These are phyloP conservation scores for Cydia strobilella DNA, from an alignment of 1,140 invertebrate genomes.

Conservation along the genomic window DNA sequence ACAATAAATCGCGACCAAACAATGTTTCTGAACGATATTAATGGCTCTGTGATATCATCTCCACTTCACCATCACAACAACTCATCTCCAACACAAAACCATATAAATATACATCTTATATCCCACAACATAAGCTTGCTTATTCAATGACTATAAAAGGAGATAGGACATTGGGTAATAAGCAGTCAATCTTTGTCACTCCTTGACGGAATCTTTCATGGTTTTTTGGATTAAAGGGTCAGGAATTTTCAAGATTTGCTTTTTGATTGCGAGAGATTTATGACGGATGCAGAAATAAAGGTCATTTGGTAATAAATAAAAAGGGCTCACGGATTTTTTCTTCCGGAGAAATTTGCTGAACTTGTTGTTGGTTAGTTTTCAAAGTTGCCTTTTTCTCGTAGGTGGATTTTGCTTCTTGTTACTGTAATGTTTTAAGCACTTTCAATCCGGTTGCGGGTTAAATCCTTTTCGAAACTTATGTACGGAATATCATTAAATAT, in stretches of 20 bases:
- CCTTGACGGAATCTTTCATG: conserved; percentile 35
- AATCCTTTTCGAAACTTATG: no score
- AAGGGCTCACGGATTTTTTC: no score
- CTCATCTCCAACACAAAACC: background rate
- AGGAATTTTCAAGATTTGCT: conserved; percentile 19
- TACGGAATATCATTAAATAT: no score
- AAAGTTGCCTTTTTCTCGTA: no score
- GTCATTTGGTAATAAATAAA: background rate
- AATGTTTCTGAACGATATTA: conserved; percentile 74
- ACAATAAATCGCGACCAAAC: conserved; percentile 70
- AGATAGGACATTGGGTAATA: background rate
- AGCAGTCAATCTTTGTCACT: conserved; percentile 45
- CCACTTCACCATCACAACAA: background rate
- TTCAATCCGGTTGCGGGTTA: no score
- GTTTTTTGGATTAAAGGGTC: conserved; percentile 22
- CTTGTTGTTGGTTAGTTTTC: no score
- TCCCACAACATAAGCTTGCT: background rate
- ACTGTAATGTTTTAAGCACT: no score
- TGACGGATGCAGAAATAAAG: conserved; percentile 20
- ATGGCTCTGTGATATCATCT: conserved; percentile 57
- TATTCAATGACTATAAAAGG: background rate
- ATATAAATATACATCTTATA: background rate
- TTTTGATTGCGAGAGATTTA: conserved; percentile 28
- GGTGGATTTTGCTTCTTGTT: no score
- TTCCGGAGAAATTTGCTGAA: no score